These are phyloP conservation scores for Esox lucius DNA, from an alignment of 2,797 vertebrate species.

Conservation along the genomic window DNA sequence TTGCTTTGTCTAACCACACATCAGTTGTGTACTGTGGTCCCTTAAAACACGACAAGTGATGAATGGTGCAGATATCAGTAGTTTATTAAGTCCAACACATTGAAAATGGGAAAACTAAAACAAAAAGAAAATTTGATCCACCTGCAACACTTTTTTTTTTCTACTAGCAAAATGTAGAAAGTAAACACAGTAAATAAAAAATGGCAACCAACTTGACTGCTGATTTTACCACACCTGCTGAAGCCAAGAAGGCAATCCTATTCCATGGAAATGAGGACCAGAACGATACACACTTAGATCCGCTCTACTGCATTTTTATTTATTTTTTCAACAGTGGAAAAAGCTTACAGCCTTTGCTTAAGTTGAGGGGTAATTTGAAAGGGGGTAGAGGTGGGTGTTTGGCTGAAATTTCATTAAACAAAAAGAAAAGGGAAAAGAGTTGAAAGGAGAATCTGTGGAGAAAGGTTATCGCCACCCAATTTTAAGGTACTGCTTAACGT, in stretches of 20 bases:
- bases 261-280: slow-evolving; percentile 71
- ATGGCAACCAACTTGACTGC: slow-evolving; percentile 84
- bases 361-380: slow-evolving; percentile 59
- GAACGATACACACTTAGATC: slow-evolving; percentile 74
- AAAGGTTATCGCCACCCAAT: slow-evolving; percentile 60
- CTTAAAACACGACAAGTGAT: slow-evolving; percentile 73
- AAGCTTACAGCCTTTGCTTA: slow-evolving; percentile 71
- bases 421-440: slow-evolving; percentile 49
- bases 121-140: slow-evolving; percentile 73
- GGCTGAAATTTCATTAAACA: slow-evolving; percentile 40
- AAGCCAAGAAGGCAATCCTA: slow-evolving; percentile 77
- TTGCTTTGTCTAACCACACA: not conserved
- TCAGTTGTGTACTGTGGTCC: not conserved
- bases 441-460: slow-evolving; percentile 60
- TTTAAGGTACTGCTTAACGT: slow-evolving; percentile 68
- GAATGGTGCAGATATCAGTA: slow-evolving; percentile 95
- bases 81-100: slow-evolving; percentile 99
- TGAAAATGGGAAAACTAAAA: slow-evolving; percentile 83
- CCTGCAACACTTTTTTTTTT: slow-evolving; percentile 78
- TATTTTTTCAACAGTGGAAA: slow-evolving; percentile 68
- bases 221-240: slow-evolving; percentile 82
- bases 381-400: slow-evolving; percentile 18
- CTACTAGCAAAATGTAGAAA: slow-evolving; percentile 84
- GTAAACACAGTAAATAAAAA: slow-evolving; percentile 79
- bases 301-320: slow-evolving; percentile 69